Conservation (phyloP, 2,113 vertebrate genomes). For the Strix aluco region DNA sequence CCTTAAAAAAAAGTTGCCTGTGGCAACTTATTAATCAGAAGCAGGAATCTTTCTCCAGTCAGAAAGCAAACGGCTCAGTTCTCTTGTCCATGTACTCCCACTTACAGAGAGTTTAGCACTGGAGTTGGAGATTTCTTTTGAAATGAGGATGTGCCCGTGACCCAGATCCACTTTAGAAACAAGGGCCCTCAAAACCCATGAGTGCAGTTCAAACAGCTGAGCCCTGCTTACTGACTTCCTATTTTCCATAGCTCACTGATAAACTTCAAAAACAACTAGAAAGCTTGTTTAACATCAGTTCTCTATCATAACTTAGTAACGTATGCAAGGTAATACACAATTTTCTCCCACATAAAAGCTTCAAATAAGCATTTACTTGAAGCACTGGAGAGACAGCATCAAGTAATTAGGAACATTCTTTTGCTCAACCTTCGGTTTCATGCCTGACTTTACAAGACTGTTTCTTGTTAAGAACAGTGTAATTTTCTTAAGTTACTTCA, state of each 20-base stretch:
- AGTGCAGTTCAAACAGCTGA: neutral
- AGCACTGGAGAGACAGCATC: neutral
- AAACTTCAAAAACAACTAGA: constrained; percentile 15
- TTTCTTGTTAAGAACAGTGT: neutral
- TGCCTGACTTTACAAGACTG: neutral
- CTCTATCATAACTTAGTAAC: neutral
- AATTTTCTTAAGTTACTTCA: neutral
- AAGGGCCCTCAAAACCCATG: neutral
- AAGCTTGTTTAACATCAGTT: neutral
- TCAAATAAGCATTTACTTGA: neutral
- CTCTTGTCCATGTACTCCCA: neutral
- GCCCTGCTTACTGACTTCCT: neutral
- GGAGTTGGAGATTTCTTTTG: neutral
- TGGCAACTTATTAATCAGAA: constrained; percentile 1
- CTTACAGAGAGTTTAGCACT: neutral
- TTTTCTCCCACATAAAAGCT: neutral
- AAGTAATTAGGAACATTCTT: neutral
- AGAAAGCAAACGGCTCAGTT: neutral
- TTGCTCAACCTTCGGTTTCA: neutral
- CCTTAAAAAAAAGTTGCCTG: neutral
- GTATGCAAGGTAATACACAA: neutral
- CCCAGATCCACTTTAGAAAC: neutral
- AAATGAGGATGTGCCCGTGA: neutral
- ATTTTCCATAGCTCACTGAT: neutral
- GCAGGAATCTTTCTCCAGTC: neutral